A percentile compares a stretch with the other conserved stretches of the same genome.
These are phyloP conservation scores for Pseudochirops cupreus DNA, from an alignment of 2,797 vertebrate species.

Conservation along the genomic window DNA sequence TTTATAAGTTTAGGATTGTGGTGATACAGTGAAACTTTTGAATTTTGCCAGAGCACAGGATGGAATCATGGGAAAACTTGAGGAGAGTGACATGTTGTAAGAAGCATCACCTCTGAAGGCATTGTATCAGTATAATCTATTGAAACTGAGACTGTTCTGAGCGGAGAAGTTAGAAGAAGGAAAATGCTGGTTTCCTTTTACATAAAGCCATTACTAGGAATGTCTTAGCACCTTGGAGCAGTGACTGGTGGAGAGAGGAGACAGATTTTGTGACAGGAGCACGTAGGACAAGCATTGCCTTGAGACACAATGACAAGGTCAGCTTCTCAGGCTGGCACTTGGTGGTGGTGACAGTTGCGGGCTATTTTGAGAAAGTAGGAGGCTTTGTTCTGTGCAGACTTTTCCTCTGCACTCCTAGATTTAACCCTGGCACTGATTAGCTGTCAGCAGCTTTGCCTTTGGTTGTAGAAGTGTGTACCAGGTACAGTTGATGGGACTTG, in stretches of 20 bases:
- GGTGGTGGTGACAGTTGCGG: constrained; percentile 84
- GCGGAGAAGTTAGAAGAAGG: not conserved
- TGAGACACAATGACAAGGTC: constrained; percentile 80
- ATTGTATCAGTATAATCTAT: accelerated
- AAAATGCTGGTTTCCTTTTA: not conserved
- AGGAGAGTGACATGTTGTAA: not conserved
- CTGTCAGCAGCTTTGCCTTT: constrained; percentile 64
- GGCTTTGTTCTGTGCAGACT: constrained; percentile 82
- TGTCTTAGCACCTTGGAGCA: not conserved
- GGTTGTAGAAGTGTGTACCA: not conserved
- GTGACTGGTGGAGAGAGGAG: constrained; percentile 49
- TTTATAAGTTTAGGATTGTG: not conserved
- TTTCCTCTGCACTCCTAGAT: constrained; percentile 71
- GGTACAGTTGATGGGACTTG: constrained; percentile 22
- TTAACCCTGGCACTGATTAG: constrained; percentile 79
- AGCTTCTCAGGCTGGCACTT: constrained; percentile 72
- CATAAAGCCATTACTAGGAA: not conserved
- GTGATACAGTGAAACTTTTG: not conserved
- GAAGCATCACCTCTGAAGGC: not conserved
- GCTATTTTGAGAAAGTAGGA: constrained; percentile 85
- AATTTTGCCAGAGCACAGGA: not conserved
- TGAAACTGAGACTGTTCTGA: not conserved
- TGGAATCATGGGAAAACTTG: not conserved
- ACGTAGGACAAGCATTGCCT: constrained; percentile 59
- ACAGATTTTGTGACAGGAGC: constrained; percentile 47